phyloP scores from a whole-genome alignment of 2,888 invertebrate species.

The Perizoma flavofasciatum region DNA sequence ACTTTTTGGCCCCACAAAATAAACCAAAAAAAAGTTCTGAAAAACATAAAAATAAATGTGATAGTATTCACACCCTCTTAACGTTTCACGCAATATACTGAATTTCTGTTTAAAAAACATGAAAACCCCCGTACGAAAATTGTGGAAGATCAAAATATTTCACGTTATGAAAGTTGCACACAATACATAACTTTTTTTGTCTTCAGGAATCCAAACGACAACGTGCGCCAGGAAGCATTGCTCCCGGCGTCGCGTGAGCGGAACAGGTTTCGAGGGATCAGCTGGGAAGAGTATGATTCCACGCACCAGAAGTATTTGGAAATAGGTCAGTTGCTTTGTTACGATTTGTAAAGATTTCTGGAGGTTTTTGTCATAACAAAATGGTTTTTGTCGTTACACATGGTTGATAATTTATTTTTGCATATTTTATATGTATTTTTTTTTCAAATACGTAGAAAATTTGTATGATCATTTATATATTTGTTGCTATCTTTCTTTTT shows the following conservation, averaged over 20 bases:
- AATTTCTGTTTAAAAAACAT: no score
- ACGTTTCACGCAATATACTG: no score
- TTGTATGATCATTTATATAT: no score
- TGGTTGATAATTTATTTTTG: constrained; percentile 13
- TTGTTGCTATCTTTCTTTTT: not conserved
- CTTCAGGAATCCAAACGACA: constrained; percentile 92
- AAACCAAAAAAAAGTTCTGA: no score
- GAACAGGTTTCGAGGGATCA: constrained; percentile 91
- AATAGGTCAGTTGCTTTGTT: constrained; percentile 87
- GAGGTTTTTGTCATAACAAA: constrained; percentile 20
- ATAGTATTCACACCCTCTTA: no score
- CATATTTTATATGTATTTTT: not conserved
- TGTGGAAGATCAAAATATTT: no score
- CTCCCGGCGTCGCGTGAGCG: constrained; percentile 92
- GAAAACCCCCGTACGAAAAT: no score
- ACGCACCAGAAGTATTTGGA: constrained; percentile 97
- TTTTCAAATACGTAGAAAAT: no score
- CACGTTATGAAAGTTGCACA: not conserved
- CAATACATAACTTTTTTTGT: constrained; percentile 29
- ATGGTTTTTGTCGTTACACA: constrained; percentile 14
- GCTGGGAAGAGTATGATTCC: constrained; percentile 97
- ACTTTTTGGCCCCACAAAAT: no score
- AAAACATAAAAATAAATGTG: no score
- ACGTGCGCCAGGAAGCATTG: constrained; percentile 89
- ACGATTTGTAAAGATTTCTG: constrained; percentile 18